Evolutionary conservation across 2,113 vertebrate genomes (phyloP).

Genomic region (Pycnonotus jocosus): DNA sequence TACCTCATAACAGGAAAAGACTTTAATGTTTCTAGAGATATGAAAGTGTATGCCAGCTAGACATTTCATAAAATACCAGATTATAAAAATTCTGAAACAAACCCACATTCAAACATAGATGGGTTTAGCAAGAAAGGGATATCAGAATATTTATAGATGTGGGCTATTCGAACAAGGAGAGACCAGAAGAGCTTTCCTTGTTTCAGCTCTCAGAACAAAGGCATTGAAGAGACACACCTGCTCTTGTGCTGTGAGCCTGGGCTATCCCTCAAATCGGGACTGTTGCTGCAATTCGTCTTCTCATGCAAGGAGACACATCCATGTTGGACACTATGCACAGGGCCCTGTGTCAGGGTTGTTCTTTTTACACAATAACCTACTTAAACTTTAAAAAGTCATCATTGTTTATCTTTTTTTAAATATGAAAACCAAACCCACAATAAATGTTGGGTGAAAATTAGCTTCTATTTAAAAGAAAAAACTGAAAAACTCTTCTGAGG

Average conservation of each 20-base stretch:
- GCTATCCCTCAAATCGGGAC: neutral
- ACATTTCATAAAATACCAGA: neutral
- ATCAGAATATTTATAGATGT: neutral
- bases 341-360: rapidly evolving
- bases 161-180: neutral
- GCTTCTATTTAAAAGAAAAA: neutral
- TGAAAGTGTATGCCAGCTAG: neutral
- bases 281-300: neutral
- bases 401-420: neutral
- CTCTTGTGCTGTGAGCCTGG: neutral
- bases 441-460: neutral
- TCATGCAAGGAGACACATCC: neutral
- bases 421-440: neutral
- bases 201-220: neutral
- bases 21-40: neutral
- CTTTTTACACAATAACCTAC: neutral
- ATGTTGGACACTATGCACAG: neutral
- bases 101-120: neutral
- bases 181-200: neutral
- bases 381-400: neutral
- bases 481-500: neutral
- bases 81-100: neutral
- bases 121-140: neutral
- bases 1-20: neutral
- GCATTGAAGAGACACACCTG: neutral